Conservation (phyloP, 2,113 vertebrate species). For the Notiomystis cincta region DNA sequence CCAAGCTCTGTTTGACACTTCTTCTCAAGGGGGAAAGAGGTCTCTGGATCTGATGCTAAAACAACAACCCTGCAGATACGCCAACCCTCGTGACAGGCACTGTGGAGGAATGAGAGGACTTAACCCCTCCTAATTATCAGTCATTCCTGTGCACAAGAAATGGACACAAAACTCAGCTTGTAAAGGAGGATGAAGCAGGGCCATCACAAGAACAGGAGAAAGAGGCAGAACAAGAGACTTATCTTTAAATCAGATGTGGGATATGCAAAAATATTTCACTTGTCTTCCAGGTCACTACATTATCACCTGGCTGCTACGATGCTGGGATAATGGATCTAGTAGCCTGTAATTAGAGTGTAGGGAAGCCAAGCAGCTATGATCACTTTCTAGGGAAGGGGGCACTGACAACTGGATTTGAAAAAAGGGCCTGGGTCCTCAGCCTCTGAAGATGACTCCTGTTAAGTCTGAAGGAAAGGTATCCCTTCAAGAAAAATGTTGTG, state of each 20-base stretch:
- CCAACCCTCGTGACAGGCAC: accelerated
- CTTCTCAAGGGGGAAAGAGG: not conserved
- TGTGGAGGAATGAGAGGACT: not conserved
- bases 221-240: not conserved
- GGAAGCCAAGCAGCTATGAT: not conserved
- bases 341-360: not conserved
- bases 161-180: not conserved
- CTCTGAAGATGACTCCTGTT: not conserved
- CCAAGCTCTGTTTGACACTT: not conserved
- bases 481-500: not conserved
- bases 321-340: not conserved
- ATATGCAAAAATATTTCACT: not conserved
- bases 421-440: not conserved
- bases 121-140: not conserved
- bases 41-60: not conserved
- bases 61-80: not conserved
- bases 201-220: not conserved
- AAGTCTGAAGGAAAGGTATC: not conserved
- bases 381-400: not conserved
- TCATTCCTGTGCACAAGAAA: not conserved
- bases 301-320: not conserved
- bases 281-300: not conserved
- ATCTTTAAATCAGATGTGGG: not conserved
- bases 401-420: not conserved
- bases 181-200: not conserved